phyloP scores from a whole-genome alignment of 2,113 vertebrate genomes.

The Pachyramphus minor region DNA sequence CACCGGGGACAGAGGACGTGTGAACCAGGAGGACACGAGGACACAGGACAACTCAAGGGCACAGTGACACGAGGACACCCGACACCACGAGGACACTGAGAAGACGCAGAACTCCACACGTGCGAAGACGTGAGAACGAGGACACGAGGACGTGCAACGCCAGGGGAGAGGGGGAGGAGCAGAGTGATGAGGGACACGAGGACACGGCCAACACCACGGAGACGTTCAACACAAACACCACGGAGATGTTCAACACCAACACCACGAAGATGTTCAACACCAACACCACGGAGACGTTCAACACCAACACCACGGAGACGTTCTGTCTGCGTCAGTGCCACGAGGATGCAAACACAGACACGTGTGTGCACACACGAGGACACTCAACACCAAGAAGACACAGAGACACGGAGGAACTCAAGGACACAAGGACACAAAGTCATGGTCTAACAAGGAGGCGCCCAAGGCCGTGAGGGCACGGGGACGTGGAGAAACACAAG shows the following conservation, averaged over 20 bases:
- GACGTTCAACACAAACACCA: neutral
- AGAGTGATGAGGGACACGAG: neutral
- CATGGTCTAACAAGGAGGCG: neutral
- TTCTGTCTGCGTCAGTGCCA: neutral
- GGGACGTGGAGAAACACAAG: neutral
- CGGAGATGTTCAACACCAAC: neutral
- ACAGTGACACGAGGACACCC: too few relatives aligned
- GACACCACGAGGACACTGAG: accelerated
- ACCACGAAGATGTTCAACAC: neutral
- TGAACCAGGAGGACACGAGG: neutral
- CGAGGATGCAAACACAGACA: neutral
- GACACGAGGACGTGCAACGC: neutral
- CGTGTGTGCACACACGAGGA: neutral
- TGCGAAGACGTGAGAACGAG: accelerated
- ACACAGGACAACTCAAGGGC: neutral
- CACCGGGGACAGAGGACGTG: neutral
- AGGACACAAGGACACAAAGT: neutral
- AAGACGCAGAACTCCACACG: neutral
- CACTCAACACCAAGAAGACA: neutral
- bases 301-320: neutral
- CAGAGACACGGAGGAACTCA: accelerated
- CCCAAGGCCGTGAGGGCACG: neutral
- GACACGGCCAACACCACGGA: neutral
- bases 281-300: neutral
- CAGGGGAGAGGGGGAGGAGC: neutral